Conservation (phyloP, 2,888 invertebrate genomes). For the Caenorhabditis sp. region DNA sequence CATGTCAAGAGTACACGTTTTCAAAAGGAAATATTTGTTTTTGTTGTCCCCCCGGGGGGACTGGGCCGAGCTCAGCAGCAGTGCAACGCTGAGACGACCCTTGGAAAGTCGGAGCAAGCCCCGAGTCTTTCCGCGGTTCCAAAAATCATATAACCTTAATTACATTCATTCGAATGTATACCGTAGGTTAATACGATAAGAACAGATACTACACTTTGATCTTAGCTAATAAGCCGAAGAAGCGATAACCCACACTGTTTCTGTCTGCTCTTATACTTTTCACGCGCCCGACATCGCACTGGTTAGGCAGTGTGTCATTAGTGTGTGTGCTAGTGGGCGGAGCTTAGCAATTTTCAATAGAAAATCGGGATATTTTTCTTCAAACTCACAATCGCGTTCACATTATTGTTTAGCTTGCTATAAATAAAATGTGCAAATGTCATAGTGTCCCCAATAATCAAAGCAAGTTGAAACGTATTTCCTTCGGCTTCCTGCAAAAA, state of each 20-base stretch:
- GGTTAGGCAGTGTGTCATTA: not conserved
- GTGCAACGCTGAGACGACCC: slow-evolving; percentile 41
- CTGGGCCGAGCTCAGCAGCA: slow-evolving; percentile 5
- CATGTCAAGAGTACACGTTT: too few species aligned
- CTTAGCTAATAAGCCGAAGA: slow-evolving; percentile 12
- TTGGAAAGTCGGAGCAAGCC: slow-evolving; percentile 40
- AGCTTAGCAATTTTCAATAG: not conserved
- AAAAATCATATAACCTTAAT: slow-evolving; percentile 11
- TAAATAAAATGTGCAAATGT: slow-evolving; percentile 70
- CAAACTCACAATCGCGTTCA: slow-evolving; percentile 61
- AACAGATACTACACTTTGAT: slow-evolving; percentile 15
- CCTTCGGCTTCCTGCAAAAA: slow-evolving; percentile 39
- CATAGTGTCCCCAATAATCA: slow-evolving; percentile 67
- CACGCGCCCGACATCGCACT: too few species aligned
- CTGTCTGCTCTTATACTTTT: too few species aligned
- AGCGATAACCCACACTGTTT: not conserved
- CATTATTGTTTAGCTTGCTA: slow-evolving; percentile 58
- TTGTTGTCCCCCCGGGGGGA: not conserved
- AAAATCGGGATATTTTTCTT: not conserved
- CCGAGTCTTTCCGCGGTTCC: slow-evolving; percentile 21
- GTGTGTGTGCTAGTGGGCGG: not conserved
- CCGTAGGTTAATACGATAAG: slow-evolving; percentile 22
- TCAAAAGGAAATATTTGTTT: too few species aligned
- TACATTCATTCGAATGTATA: slow-evolving; percentile 11
- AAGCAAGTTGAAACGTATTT: slow-evolving; percentile 68